A percentile compares a stretch with the other conserved stretches of the same genome.
These are phyloP conservation scores for Erebia palarica DNA, from an alignment of 2,888 invertebrate genomes.

Conservation along the genomic window DNA sequence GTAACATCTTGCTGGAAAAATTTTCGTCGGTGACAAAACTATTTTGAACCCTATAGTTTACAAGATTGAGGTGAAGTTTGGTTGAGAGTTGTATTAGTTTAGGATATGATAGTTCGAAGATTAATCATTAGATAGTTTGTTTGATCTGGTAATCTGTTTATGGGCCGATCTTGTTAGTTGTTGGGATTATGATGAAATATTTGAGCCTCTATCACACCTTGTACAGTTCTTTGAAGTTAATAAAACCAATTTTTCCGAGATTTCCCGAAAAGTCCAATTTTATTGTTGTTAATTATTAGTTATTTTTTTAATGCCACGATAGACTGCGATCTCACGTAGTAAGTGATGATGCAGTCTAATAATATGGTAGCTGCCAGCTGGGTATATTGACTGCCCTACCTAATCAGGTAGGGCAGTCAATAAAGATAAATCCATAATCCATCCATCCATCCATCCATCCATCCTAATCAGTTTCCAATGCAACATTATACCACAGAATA, in stretches of 20 bases:
- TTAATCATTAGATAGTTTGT: constrained; percentile 39
- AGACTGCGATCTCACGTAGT: too few relatives aligned
- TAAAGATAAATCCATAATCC: too few relatives aligned
- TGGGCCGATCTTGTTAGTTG: constrained; percentile 19
- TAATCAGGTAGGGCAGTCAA: too few relatives aligned
- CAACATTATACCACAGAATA: too few relatives aligned
- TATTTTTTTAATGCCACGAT: too few relatives aligned
- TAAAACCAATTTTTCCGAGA: background rate
- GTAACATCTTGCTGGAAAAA: constrained; percentile 38
- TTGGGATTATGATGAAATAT: constrained; percentile 33
- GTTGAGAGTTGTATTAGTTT: background rate
- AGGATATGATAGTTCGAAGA: constrained; percentile 24
- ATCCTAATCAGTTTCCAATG: too few relatives aligned
- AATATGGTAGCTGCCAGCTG: too few relatives aligned
- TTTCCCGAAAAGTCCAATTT: background rate
- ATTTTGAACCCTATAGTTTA: constrained; percentile 26
- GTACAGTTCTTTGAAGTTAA: constrained; percentile 5
- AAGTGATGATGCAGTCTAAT: too few relatives aligned
- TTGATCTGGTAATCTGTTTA: constrained; percentile 38
- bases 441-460: too few relatives aligned
- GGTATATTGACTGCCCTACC: too few relatives aligned
- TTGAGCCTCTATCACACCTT: constrained; percentile 15
- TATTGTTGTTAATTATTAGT: background rate
- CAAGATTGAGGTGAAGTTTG: constrained; percentile 11
- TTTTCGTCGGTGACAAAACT: constrained; percentile 19